Evolutionary conservation across 2,113 vertebrate species (phyloP), one percentile per base, ranked within the genome.

Genomic region (Thalassoma bifasciatum): DNA sequence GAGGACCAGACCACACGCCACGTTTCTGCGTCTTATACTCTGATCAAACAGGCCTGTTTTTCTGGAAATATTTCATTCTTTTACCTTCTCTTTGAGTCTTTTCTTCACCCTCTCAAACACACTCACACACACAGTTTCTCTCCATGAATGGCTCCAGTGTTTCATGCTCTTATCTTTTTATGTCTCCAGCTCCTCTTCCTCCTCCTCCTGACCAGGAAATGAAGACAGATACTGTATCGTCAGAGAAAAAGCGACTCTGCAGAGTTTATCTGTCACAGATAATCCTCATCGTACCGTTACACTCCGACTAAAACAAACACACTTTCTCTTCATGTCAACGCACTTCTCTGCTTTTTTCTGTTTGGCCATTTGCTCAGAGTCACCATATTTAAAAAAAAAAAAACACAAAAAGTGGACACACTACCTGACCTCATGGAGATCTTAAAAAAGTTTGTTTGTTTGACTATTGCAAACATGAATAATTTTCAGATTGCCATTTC

Each of bases 141-240:
- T 72, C 46, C 11, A 86, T 92, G 91, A 92, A 92, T 88, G 88
- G 75, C 74, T 80, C 68, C 11, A 72, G 82, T 92, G 89, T 92
- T 71, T 79, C 66, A 46, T 54, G 30, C 56, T 66, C 83, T 88
- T 88, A 89, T 90, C 86, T 86, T 69, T 52, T 70, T 65, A 44
- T 65, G 72, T 57, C 68, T 88, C 51, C 72, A 77, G 21, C 73
- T 84, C 77, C 79, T 77, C 78, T 54, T 84, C 68, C 76, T 80
- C 81, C 80, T 69, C 60, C 75, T 70, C 72, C 83, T 71, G 22
- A 79, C 42, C 38, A 76, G 88, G 88, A 88, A 89, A 83, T 75
- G 62, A 72, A 62, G 46, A 77, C 68, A 80, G 75, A 52, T 36
- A 40, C 77, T 52, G 69, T 67, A 75, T 84, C 81, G 63, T 78